Base-by-base conservation (phyloP, 2,888 invertebrate species). In the Microctonus hyperodae region DNA sequence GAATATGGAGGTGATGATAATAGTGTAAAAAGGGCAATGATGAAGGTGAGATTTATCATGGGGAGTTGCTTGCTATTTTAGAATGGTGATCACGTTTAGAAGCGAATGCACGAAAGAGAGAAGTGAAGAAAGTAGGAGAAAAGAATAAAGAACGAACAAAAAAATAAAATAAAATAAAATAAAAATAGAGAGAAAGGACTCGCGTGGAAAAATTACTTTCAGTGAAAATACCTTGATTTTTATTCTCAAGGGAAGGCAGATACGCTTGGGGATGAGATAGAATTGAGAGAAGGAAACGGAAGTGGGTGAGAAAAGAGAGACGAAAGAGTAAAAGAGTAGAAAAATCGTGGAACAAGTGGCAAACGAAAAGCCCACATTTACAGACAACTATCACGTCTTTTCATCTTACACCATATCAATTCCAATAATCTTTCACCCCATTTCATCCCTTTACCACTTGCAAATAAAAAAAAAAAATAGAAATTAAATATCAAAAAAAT, bases 1-100 rank as follows among this genome's bases (percentile, higher is more conserved):
- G n/a, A 44, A 44, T 44, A 44, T 44, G 16, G 44, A 44, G 44
- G 44, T 44, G 44, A 44, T 44, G 37, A 37, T 37, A n/a, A 44
- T 44, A 16, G 44, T 44, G 44, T 44, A 16, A 44, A 44, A 16
- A n/a, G 44, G 2, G 20, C 16, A 10, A 25, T 50, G 22, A n/a
- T 31, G 33, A 22, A 33, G 28, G 25, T 16, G 6, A 22, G 44
- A 25, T 44, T 40, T 40, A 23, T 25, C 23, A 51, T 51, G 13
- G 20, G 16, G 28, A 59, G 44, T 9, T 25, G 28, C 23, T 44
- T 40, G 33, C 25, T 28, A 51, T 23, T 33, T 22, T n/a, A 53
- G 16, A 53, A 62, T 37, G 37, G 53, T 51, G 62, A 62, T 62
- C 35, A 35, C 53, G 23, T 62, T 62, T 62, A 25, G 37, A 23